Evolutionary conservation across 2,113 vertebrate species (phyloP), one percentile per base, ranked within the genome.

Genomic region (Strigops habroptila): DNA sequence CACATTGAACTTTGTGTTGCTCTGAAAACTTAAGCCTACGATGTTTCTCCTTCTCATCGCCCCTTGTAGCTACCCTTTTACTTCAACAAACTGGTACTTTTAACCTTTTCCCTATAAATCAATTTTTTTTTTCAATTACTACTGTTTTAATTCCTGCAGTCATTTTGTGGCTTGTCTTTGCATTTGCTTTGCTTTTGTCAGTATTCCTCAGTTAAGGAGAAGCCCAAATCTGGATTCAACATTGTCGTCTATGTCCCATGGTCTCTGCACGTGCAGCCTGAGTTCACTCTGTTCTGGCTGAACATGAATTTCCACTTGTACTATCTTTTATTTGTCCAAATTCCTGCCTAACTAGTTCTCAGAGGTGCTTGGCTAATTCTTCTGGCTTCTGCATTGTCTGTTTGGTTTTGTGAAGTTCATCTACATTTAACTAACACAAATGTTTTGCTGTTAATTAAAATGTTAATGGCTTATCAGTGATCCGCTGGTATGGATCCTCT

Each of bases 221-320:
- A 28, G 21, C 16, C 27, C 30, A 31, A 17, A 85, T 63, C 33
- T 33, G 7, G 76, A 33, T 87, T 85, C 43, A 76, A 0, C 4
- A 0, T 33, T 60, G 13, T 33, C 9, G 2, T 28, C 6, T 25
- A 4, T 43, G 67, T 79, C 39, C 16, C 6, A 0, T 8, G 18
- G 10, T 88, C 28, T 41, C 51, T 63, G 73, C n/a, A 10, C 10
- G 0, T 37, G 44, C 39, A 79, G 74, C 69, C 28, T 0, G 7
- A 37, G 13, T 30, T 94, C 39, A 19, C 1, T 2, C 9, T 71
- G 30, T 78, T 41, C 43, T 69, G n/a, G 14, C 64, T 91, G 76
- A 65, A 74, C 2, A 3, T 35, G 41, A 11, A 63, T 88, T 86
- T 84, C 51, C 24, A 37, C 31, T 77, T 80, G 28, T 46, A 13